A percentile compares a stretch with the other conserved stretches of the same genome.
These are phyloP conservation scores for Sebastes baramenuke DNA, from an alignment of 2,797 vertebrate genomes.

Conservation along the genomic window DNA sequence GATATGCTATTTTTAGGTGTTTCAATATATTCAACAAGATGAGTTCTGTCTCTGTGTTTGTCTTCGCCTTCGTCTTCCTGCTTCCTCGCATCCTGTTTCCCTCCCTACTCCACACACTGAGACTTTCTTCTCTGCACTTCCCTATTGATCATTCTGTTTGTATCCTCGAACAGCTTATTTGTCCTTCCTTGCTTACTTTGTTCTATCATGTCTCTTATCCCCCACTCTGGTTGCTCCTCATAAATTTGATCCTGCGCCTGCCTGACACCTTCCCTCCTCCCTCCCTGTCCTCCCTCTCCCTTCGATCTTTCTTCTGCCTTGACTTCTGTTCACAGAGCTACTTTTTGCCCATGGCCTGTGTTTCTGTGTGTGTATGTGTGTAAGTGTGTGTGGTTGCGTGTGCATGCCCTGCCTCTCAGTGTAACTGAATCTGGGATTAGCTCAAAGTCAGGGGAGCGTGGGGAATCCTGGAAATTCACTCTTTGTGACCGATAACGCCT, in stretches of 20 bases:
- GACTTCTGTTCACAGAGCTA: conserved; percentile 19
- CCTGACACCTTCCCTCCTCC: neutral
- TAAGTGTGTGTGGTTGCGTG: neutral
- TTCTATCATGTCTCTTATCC: conserved; percentile 49
- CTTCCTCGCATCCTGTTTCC: neutral
- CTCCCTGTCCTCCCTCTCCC: neutral
- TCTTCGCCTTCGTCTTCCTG: neutral
- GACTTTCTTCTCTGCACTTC: conserved; percentile 19
- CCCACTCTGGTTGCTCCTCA: conserved; percentile 29
- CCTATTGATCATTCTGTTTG: conserved; percentile 64
- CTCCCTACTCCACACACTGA: neutral
- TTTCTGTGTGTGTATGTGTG: neutral
- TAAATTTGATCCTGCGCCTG: conserved; percentile 38
- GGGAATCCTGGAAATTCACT: conserved; percentile 61
- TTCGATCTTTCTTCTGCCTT: conserved; percentile 37
- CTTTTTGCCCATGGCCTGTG: conserved; percentile 3
- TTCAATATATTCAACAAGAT: neutral
- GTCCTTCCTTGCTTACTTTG: conserved; percentile 54
- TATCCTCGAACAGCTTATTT: conserved; percentile 53
- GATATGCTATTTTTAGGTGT: neutral
- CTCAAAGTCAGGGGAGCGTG: conserved; percentile 57
- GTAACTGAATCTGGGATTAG: conserved; percentile 65
- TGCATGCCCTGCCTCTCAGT: conserved; percentile 13
- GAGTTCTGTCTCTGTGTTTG: neutral
- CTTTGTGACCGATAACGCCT: conserved; percentile 50